Percentiles rank a stretch among this genome's conserved stretches.
Conservation (phyloP, 2,888 invertebrate species). For the Dynastes grantii region DNA sequence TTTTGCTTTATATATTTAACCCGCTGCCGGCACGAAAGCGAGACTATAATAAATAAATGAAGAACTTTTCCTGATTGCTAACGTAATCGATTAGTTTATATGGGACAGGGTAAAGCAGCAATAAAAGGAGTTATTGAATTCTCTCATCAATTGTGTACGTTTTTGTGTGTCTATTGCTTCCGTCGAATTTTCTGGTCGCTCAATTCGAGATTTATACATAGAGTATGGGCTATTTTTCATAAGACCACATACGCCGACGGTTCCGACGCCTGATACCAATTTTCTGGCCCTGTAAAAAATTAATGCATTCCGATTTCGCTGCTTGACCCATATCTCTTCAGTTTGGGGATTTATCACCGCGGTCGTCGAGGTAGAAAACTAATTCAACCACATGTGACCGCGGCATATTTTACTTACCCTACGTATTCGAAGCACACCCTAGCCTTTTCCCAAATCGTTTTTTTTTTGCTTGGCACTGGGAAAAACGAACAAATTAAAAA, state of each 20-base stretch:
- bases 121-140: constrained; percentile 29
- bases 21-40: neutral
- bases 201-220: constrained; percentile 32
- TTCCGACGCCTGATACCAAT: constrained; percentile 21
- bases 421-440: constrained; percentile 5
- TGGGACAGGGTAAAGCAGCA: constrained; percentile 17
- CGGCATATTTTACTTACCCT: constrained; percentile 51
- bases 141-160: neutral
- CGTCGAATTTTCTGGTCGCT: neutral
- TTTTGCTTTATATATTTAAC: constrained; percentile 13
- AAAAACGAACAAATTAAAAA: constrained; percentile 30
- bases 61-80: constrained; percentile 17
- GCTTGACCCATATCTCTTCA: constrained; percentile 49
- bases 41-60: constrained; percentile 21
- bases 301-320: constrained; percentile 56
- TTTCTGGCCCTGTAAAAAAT: constrained; percentile 31
- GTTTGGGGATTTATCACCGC: constrained; percentile 58
- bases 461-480: constrained; percentile 24
- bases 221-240: constrained; percentile 21
- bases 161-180: constrained; percentile 1
- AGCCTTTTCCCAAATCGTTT: constrained; percentile 18
- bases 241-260: constrained; percentile 7
- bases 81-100: constrained; percentile 32
- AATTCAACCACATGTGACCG: constrained; percentile 64
- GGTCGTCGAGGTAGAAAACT: constrained; percentile 63